These are phyloP conservation scores for Ceratosolen fusciceps DNA, from an alignment of 1,140 invertebrate species.

Conservation along the genomic window DNA sequence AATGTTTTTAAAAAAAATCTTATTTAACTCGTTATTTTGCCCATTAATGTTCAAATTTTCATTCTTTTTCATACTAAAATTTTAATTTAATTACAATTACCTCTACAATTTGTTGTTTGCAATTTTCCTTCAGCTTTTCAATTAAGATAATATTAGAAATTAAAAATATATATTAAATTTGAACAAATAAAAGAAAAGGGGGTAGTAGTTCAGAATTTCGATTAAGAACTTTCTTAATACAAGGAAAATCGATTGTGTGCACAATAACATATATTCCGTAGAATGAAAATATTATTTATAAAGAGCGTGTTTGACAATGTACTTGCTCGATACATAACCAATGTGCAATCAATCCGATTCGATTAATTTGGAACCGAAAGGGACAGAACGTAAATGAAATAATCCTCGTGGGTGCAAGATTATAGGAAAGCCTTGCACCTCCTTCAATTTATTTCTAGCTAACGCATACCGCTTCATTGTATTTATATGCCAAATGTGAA, in stretches of 20 bases:
- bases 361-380: background rate
- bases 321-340: background rate
- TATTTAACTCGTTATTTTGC: too few relatives aligned
- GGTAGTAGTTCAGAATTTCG: background rate
- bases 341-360: background rate
- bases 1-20: too few relatives aligned
- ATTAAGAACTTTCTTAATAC: background rate
- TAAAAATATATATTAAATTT: too few relatives aligned
- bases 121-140: too few relatives aligned
- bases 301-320: conserved; percentile 13
- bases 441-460: too few relatives aligned
- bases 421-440: background rate
- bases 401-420: conserved; percentile 9
- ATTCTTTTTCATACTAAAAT: too few relatives aligned
- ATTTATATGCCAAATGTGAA: background rate
- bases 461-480: background rate
- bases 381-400: background rate
- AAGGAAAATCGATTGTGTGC: conserved; percentile 6
- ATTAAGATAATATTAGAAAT: too few relatives aligned
- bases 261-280: background rate
- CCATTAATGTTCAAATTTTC: too few relatives aligned
- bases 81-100: too few relatives aligned
- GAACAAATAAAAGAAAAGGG: too few relatives aligned
- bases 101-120: too few relatives aligned
- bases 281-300: background rate